Base-by-base conservation (phyloP, 2,113 vertebrate genomes). In the Podocnemis expansa region DNA sequence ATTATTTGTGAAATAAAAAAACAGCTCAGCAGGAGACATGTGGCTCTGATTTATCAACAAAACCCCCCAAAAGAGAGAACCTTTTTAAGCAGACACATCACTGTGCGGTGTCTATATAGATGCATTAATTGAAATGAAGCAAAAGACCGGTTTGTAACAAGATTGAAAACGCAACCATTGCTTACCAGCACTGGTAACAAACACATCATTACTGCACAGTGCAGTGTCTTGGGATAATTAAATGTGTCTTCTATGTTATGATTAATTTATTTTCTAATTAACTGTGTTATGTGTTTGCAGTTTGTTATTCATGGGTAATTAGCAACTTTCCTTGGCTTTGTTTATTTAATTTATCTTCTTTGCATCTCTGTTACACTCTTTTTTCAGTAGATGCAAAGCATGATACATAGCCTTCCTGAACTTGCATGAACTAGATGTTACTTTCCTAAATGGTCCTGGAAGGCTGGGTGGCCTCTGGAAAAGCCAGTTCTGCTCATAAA, bases 301-400 rank as follows among this genome's bases (percentile, higher is more conserved):
- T 52, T 85, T 85, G 88, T 94, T 90, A 70, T 88, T 85, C 54
- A 84, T 87, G 92, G 60, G 73, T 85, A 90, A 94, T 92, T 85
- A 92, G 84, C 60, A 83, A 58, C 70, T 90, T 88, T 83, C 80
- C 54, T 70, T 88, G 70, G 82, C 73, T 92, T 82, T 49, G 54
- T 70, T 47, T 80, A 78, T 80, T 88, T 85, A 78, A 67, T 13
- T 55, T 49, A 29, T 47, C 54, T 22, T 29, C 8, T 52, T 85
- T 41, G 31, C 13, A 51, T 81, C 82, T 80, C 54, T 14, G 34
- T 85, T 52, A 2, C 21, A 70, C 41, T 38, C 45, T 43, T 8
- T 3, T 25, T 84, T 47, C 49, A 38, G 1, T 9, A 75, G 85
- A 58, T 25, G 43, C 25, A 1, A 34, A 79, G 60, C 38, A 76